Percentiles rank a stretch among this genome's conserved stretches.
These are phyloP conservation scores for Sandelia bainsii DNA, from an alignment of 2,797 vertebrate species.

Conservation along the genomic window DNA sequence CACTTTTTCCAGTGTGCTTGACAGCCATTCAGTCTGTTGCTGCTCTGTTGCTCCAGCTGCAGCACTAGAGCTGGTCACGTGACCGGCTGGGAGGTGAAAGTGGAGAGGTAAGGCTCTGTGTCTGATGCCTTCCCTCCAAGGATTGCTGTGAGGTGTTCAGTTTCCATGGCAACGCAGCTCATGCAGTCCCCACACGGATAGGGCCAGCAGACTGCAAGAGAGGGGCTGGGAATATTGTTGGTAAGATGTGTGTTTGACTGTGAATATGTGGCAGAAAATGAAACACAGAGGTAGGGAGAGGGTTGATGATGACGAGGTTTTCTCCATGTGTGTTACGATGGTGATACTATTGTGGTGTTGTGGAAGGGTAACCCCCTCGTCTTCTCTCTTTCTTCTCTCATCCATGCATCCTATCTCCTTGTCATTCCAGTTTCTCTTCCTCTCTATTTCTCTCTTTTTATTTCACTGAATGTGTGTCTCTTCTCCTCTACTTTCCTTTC, in stretches of 20 bases:
- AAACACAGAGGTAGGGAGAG: slow-evolving; percentile 22
- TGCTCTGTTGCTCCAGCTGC: slow-evolving; percentile 53
- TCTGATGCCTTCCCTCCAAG: slow-evolving; percentile 55
- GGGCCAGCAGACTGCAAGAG: slow-evolving; percentile 67
- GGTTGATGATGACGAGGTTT: slow-evolving; percentile 55
- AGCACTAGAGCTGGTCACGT: slow-evolving; percentile 57
- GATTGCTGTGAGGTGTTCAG: slow-evolving; percentile 77
- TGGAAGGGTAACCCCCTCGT: slow-evolving; percentile 24
- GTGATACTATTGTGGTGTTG: slow-evolving; percentile 49
- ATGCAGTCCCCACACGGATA: slow-evolving; percentile 52
- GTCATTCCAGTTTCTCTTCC: background rate
- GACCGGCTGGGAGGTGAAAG: slow-evolving; percentile 74
- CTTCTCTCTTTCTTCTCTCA: background rate
- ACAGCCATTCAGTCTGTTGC: slow-evolving; percentile 24
- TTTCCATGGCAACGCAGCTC: slow-evolving; percentile 80
- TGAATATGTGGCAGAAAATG: slow-evolving; percentile 33
- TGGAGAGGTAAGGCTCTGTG: slow-evolving; percentile 72
- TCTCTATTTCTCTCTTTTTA: background rate
- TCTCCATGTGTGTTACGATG: slow-evolving; percentile 70
- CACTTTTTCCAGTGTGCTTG: slow-evolving; percentile 21
- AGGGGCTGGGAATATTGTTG: slow-evolving; percentile 32
- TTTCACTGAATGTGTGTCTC: background rate
- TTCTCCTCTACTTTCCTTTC: background rate
- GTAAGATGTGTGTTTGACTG: slow-evolving; percentile 35
- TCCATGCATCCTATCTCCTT: slow-evolving; percentile 12